Base-by-base conservation (phyloP, 2,797 vertebrate species). In the Oryzias dopingdopingensis region DNA sequence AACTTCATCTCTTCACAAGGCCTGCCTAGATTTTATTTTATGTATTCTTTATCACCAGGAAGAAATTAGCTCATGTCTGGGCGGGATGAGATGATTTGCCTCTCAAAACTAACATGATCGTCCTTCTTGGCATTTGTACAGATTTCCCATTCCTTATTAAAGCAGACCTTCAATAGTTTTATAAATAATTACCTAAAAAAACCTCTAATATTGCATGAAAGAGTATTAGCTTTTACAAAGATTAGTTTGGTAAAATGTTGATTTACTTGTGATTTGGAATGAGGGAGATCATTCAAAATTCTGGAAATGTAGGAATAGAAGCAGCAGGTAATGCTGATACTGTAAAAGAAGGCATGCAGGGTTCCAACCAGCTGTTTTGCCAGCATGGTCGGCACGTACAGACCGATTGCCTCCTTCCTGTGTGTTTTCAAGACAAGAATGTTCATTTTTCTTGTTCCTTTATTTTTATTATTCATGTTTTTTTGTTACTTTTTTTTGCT, bases 51-150 rank as follows among this genome's bases (percentile, higher is more conserved):
- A 88, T 87, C 74, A 76, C 72, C 37, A n/a, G 49, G 77, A 67
- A 85, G 90, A 88, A 89, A 88, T 90, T 88, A 86, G 67, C 60
- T 46, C 53, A 71, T 64, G 52, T 72, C 83, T 81, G 77, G 85
- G 50, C 53, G 59, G 69, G 63, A 49, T 65, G 62, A 77, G 72
- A 72, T 67, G 62, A 60, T 57, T 18, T 60, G 75, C 63, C 65
- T 62, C 1, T 43, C 60, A 58, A 70, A 43, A 54, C 75, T 49
- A 54, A 78, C 76, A 80, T 20, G 74, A 85, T 74, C 56, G 76
- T 80, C 79, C 81, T 84, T 71, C 62, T 65, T 56, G 58, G 56
- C 71, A 63, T 77, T 72, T 60, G 52, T 62, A 56, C 70, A 73
- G 72, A 82, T 82, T 78, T 82, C 80, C 64, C 80, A 63, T 76